Percentiles rank a stretch among this genome's conserved stretches.
Conservation (phyloP, 2,113 vertebrate species). For the Atlantisia rogersi region DNA sequence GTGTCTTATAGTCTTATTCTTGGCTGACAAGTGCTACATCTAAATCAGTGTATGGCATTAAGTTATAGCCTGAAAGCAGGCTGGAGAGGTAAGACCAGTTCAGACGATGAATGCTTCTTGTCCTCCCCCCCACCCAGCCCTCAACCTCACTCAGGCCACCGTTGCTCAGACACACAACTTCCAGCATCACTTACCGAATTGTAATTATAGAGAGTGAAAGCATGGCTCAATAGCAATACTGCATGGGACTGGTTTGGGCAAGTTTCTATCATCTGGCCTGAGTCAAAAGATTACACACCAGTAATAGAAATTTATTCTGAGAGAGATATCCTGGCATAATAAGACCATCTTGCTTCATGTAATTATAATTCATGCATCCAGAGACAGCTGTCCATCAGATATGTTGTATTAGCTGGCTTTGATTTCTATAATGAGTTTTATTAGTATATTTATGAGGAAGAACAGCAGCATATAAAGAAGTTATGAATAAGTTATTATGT, state of each 20-base stretch:
- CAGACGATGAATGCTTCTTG: neutral
- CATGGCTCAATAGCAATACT: neutral
- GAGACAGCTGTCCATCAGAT: constrained; percentile 60
- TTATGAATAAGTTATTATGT: constrained; percentile 53
- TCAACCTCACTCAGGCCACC: neutral
- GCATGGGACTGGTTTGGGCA: neutral
- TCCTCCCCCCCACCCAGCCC: neutral
- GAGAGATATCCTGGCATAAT: constrained; percentile 40
- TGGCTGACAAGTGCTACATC: constrained; percentile 66
- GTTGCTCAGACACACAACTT: neutral
- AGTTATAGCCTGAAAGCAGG: constrained; percentile 46
- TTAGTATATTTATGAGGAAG: constrained; percentile 61
- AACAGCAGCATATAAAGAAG: constrained; percentile 37
- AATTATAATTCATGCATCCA: constrained; percentile 50
- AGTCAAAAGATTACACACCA: constrained; percentile 42
- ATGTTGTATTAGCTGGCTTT: constrained; percentile 45
- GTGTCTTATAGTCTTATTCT: constrained; percentile 53
- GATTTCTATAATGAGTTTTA: constrained; percentile 65
- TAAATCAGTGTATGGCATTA: constrained; percentile 58
- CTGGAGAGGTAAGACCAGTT: neutral
- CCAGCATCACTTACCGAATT: neutral
- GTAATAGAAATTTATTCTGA: constrained; percentile 56
- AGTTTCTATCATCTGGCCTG: constrained; percentile 16
- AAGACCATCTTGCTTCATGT: constrained; percentile 31
- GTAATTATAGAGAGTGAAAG: neutral